phyloP scores from a whole-genome alignment of 2,113 vertebrate genomes.

The Mesitornis unicolor region DNA sequence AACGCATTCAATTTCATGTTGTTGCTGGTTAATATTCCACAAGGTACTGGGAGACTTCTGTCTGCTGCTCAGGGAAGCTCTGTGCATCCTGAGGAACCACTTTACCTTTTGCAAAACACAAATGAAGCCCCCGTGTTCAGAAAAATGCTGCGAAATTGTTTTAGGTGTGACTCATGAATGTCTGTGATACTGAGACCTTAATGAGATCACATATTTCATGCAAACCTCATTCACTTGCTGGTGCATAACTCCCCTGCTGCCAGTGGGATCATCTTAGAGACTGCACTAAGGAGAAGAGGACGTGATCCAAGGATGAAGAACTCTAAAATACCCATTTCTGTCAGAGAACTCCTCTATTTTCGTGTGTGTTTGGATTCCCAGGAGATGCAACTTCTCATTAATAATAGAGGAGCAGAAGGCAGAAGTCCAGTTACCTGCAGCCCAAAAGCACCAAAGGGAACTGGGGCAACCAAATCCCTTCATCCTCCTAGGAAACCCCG shows the following conservation, averaged over 20 bases:
- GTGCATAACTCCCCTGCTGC: background rate
- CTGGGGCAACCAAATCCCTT: background rate
- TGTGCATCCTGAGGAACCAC: background rate
- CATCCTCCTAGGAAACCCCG: background rate
- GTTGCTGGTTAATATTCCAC: background rate
- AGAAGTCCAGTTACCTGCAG: background rate
- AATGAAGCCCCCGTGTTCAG: background rate
- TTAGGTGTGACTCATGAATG: background rate
- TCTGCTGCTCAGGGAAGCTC: background rate
- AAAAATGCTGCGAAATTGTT: background rate
- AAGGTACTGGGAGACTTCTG: background rate
- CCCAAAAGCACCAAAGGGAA: background rate
- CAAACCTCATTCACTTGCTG: background rate
- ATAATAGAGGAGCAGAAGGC: background rate
- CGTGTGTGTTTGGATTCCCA: background rate
- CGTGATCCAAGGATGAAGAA: background rate
- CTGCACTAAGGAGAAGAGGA: background rate
- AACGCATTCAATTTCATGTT: background rate
- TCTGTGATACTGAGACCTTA: background rate
- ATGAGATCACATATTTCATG: background rate
- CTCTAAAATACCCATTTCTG: background rate
- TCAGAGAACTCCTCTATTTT: fast-evolving
- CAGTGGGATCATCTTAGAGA: background rate
- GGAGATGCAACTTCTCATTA: background rate
- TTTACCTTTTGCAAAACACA: background rate